These are phyloP conservation scores for Tachina fera DNA, from an alignment of 2,888 invertebrate genomes.

Conservation along the genomic window DNA sequence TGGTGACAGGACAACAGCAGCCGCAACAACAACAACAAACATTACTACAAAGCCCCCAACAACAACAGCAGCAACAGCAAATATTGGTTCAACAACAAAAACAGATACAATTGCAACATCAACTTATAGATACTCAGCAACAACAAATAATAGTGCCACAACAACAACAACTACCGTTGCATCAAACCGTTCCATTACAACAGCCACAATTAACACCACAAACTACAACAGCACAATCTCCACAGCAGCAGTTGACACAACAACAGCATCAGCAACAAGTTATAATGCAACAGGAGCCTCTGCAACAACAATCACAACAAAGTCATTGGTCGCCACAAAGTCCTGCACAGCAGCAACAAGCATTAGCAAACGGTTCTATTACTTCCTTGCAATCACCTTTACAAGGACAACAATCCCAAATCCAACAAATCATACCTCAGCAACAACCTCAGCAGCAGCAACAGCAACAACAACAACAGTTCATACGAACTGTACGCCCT, in stretches of 20 bases:
- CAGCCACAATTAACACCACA: slow-evolving; percentile 75
- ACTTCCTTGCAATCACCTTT: slow-evolving; percentile 77
- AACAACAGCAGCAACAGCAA: slow-evolving; percentile 76
- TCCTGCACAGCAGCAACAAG: slow-evolving; percentile 74
- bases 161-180: slow-evolving; percentile 73
- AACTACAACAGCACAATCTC: slow-evolving; percentile 78
- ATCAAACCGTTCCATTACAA: slow-evolving; percentile 80
- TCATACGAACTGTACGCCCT: slow-evolving; percentile 83
- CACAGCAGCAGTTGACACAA: slow-evolving; percentile 79
- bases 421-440: slow-evolving; percentile 71
- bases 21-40: slow-evolving; percentile 49
- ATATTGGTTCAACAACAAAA: slow-evolving; percentile 84
- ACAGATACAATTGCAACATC: slow-evolving; percentile 76
- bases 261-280: slow-evolving; percentile 83
- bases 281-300: slow-evolving; percentile 85
- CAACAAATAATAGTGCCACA: slow-evolving; percentile 74
- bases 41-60: slow-evolving; percentile 48
- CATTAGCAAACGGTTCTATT: slow-evolving; percentile 75
- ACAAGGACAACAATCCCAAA: slow-evolving; percentile 71
- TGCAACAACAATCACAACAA: slow-evolving; percentile 78
- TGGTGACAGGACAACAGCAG: slow-evolving; percentile 44
- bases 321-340: slow-evolving; percentile 84
- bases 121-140: slow-evolving; percentile 69
- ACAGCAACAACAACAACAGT: slow-evolving; percentile 83
- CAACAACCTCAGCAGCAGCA: slow-evolving; percentile 71